Percentiles rank a stretch among this genome's conserved stretches.
phyloP scores from a whole-genome alignment of 1,140 invertebrate species.

The Globodera rostochiensis region DNA sequence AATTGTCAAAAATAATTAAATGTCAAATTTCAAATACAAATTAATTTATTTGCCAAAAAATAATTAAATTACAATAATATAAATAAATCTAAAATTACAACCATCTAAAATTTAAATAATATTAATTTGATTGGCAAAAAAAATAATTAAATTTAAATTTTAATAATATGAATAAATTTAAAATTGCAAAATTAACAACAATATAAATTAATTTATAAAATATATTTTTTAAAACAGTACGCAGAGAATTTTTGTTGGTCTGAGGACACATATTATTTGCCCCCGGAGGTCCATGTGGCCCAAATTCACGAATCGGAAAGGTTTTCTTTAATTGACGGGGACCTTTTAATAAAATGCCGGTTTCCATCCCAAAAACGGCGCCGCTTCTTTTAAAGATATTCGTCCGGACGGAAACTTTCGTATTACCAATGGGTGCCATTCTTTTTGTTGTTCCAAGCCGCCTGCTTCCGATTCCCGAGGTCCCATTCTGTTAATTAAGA shows the following conservation, averaged over 20 bases:
- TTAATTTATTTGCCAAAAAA: no score
- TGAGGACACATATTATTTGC: slow-evolving; percentile 63
- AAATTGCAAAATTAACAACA: neutral
- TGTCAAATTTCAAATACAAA: no score
- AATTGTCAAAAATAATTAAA: neutral
- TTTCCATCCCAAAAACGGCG: neutral
- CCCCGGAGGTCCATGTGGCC: slow-evolving; percentile 56
- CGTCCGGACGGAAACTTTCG: slow-evolving; percentile 50
- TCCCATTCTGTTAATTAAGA: slow-evolving; percentile 65
- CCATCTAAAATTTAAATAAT: no score
- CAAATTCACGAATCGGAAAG: slow-evolving; percentile 45
- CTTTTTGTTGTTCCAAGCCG: slow-evolving; percentile 66
- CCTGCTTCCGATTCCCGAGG: slow-evolving; percentile 67
- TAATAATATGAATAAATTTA: neutral
- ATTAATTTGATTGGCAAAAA: no score
- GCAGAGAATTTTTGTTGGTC: slow-evolving; percentile 66
- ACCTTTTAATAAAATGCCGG: no score
- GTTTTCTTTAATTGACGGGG: neutral
- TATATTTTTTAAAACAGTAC: slow-evolving; percentile 50
- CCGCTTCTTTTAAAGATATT: slow-evolving; percentile 45
- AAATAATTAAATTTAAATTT: slow-evolving; percentile 6
- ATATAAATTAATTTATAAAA: no score
- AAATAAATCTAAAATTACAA: no score
- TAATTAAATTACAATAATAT: no score
- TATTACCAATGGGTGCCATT: slow-evolving; percentile 68